Evolutionary conservation across 2,888 invertebrate species (phyloP), one percentile per base, ranked within the genome.

Genomic region (Choristoneura rosaceana): DNA sequence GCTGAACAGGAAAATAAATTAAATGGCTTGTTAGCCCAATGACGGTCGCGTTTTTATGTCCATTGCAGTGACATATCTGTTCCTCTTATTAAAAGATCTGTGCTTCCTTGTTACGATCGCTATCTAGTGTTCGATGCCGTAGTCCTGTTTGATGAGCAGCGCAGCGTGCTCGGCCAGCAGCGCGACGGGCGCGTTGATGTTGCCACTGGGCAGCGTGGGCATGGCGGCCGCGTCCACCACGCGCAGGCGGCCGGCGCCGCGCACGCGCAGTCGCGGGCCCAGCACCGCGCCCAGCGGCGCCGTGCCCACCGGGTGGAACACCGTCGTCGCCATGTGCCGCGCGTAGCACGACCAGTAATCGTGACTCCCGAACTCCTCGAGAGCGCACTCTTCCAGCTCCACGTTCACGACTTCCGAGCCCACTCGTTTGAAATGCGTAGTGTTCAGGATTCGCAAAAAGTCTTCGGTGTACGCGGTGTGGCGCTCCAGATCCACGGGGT

Each of bases 271-370:
- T 34, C 63, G 62, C 25, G 69, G 63, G 66, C 84, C 80, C 64
- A 81, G 74, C 73, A 81, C 84, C 8, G 76, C 7, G n/a, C 83
- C 82, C 79, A 82, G 59, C 3, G 78, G 70, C 59, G 79, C 77
- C n/a, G 82, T 80, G 15, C 88, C 86, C 9, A 87, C 89, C 74
- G 94, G 94, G 82, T 95, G 95, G 81, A 95, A 95, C 63, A 95
- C 88, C 4, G 95, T 95, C 63, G 93, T 88, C 3, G 94, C 90
- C 75, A 95, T 85, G 66, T 92, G 90, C 17, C 93, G 85, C 0
- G 93, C 88, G 80, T 95, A 90, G 78, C 96, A 96, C 41, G 90
- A 92, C 94, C 95, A 95, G 80, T 96, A 96, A 0, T 83, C 85
- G 76, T 95, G 15, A 1, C 50, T 47, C 0, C 60, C 65, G 3